Percentiles rank a stretch among this genome's conserved stretches.
Conservation (phyloP, 2,888 invertebrate genomes). For the Ametastegia equiseti region DNA sequence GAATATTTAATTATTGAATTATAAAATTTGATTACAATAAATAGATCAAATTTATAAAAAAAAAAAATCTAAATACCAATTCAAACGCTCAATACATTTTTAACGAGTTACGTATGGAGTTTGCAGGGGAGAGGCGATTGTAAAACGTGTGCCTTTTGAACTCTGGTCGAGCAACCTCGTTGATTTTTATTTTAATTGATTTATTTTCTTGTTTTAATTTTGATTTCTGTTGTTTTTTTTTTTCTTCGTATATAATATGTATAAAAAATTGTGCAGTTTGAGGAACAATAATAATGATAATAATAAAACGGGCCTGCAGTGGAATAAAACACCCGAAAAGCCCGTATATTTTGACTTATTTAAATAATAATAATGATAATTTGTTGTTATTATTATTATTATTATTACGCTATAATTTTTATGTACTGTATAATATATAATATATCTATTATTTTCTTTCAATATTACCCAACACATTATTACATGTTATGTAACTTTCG, state of each 20-base stretch:
- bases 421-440: slow-evolving; percentile 23
- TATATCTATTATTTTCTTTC: slow-evolving; percentile 9
- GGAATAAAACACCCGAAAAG: background rate
- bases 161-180: slow-evolving; percentile 61
- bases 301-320: slow-evolving; percentile 4
- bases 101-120: background rate
- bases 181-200: no score
- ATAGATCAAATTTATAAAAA: background rate
- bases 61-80: no score
- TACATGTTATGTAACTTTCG: slow-evolving; percentile 9
- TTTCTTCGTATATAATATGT: background rate
- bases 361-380: background rate
- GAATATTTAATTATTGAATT: background rate
- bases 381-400: background rate
- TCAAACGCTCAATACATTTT: slow-evolving; percentile 28
- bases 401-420: slow-evolving; percentile 7
- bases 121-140: background rate
- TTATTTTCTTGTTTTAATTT: no score
- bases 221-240: no score
- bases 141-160: slow-evolving; percentile 64
- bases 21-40: background rate
- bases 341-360: background rate
- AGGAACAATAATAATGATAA: no score
- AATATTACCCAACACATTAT: slow-evolving; percentile 8
- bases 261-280: background rate